A percentile compares a stretch with the other conserved stretches of the same genome.
These are phyloP conservation scores for Laspeyria flexula DNA, from an alignment of 2,888 invertebrate genomes.

Conservation along the genomic window DNA sequence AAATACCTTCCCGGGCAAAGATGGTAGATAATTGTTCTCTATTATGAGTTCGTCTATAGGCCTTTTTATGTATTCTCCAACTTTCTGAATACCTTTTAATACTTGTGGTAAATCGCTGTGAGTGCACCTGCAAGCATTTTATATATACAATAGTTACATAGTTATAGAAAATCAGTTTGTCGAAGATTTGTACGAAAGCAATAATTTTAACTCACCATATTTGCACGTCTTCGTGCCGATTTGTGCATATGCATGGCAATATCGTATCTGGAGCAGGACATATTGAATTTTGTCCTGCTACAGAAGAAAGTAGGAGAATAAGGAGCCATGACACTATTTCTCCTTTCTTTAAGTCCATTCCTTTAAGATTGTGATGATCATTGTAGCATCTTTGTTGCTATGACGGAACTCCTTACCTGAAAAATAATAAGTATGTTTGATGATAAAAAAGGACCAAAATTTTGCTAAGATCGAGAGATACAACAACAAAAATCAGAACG, in stretches of 20 bases:
- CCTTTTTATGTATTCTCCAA: conserved; percentile 88
- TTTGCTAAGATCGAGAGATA: too few species aligned
- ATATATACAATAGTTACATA: neutral
- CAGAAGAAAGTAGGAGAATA: conserved; percentile 51
- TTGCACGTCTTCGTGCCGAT: conserved; percentile 92
- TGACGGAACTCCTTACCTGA: conserved; percentile 32
- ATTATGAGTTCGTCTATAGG: conserved; percentile 94
- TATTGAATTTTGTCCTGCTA: conserved; percentile 59
- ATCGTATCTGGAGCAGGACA: conserved; percentile 93
- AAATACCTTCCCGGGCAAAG: conserved; percentile 93
- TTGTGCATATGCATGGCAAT: conserved; percentile 93
- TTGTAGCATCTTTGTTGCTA: conserved; percentile 66
- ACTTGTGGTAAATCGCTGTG: conserved; percentile 94
- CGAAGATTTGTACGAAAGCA: neutral
- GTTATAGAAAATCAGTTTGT: neutral
- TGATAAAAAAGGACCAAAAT: too few species aligned
- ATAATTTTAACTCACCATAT: conserved; percentile 88
- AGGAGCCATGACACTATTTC: conserved; percentile 66
- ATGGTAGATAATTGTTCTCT: conserved; percentile 94
- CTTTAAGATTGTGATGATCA: conserved; percentile 69
- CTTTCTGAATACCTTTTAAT: conserved; percentile 89
- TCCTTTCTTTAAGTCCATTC: conserved; percentile 73
- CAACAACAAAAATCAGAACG: too few species aligned
- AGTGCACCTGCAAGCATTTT: conserved; percentile 90
- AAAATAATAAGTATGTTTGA: conserved; percentile 11